Base-by-base conservation (phyloP, 2,888 invertebrate genomes). In the Lobophora halterata region DNA sequence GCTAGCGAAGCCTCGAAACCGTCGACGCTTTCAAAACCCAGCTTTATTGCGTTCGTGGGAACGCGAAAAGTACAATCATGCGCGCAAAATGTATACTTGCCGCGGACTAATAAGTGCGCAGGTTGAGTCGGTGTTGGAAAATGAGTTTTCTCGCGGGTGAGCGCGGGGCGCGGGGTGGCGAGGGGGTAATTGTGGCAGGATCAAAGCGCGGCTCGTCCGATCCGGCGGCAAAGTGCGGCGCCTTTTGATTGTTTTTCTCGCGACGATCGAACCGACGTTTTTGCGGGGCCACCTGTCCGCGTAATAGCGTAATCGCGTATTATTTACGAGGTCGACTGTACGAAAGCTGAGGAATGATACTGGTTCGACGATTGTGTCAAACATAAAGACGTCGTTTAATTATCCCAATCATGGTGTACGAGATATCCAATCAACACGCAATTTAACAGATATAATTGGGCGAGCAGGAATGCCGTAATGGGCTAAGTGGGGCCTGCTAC, bases 161-260 rank as follows among this genome's bases (percentile, higher is more conserved):
- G 27, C 40, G 46, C 52, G 49, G 51, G 52, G 55, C 55, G 55
- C 56, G 53, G 54, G 52, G 52, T 46, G 49, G 55, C 57, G 50
- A 62, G 66, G 65, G 65, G 61, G 75, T 80, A 81, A 80, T 81
- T 79, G 79, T 75, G 66, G 68, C 68, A 58, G 67, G 77, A 74
- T 74, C 77, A 77, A 75, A 74, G 77, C 69, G 57, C 69, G 69
- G 67, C 65, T 54, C 61, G 65, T 70, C 71, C 67, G 79, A 74
- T 69, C 73, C 53, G 61, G 55, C 59, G 54, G 56, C 57, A 49
- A 30, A 40, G 51, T 53, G 79, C 81, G 81, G 82, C 76, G 74
- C 77, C 80, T 75, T 83, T 82, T 79, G 81, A 82, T 82, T 80
- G 82, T 82, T 83, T 83, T 82, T 79, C 79, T 73, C 58, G 63